Percentiles rank a stretch among this genome's conserved stretches.
These are phyloP conservation scores for Lepilemur ruficaudatus DNA, from an alignment of 2,797 vertebrate species.

Conservation along the genomic window DNA sequence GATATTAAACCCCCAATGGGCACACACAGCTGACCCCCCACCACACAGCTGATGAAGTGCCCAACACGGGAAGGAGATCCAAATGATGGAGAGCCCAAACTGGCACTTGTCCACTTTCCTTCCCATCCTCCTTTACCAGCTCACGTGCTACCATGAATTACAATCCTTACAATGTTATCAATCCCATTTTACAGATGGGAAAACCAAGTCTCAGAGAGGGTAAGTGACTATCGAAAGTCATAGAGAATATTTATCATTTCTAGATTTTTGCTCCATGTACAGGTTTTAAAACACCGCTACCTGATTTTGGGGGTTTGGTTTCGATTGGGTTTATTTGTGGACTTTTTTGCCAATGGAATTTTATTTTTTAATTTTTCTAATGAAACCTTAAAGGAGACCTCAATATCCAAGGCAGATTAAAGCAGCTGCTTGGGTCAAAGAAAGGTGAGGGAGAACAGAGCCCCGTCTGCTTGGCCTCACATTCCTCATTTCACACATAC, in stretches of 20 bases:
- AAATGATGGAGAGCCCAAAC: background rate
- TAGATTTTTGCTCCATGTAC: background rate
- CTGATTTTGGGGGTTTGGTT: background rate
- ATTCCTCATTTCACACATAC: background rate
- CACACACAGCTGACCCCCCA: background rate
- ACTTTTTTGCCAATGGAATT: background rate
- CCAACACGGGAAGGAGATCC: background rate
- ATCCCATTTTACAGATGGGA: background rate
- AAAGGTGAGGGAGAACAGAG: background rate
- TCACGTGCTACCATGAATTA: background rate
- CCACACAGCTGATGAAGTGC: background rate
- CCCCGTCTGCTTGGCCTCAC: background rate
- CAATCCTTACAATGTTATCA: background rate
- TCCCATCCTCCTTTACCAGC: background rate
- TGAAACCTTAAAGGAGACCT: background rate
- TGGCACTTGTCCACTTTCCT: background rate
- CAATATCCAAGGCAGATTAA: background rate
- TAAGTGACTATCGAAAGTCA: background rate
- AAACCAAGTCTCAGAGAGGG: background rate
- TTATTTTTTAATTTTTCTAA: background rate
- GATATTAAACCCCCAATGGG: background rate
- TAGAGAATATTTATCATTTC: background rate
- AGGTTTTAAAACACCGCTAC: background rate
- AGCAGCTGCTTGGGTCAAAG: background rate
- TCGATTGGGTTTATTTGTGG: background rate